phyloP scores from a whole-genome alignment of 2,113 vertebrate genomes.

The Ia io region DNA sequence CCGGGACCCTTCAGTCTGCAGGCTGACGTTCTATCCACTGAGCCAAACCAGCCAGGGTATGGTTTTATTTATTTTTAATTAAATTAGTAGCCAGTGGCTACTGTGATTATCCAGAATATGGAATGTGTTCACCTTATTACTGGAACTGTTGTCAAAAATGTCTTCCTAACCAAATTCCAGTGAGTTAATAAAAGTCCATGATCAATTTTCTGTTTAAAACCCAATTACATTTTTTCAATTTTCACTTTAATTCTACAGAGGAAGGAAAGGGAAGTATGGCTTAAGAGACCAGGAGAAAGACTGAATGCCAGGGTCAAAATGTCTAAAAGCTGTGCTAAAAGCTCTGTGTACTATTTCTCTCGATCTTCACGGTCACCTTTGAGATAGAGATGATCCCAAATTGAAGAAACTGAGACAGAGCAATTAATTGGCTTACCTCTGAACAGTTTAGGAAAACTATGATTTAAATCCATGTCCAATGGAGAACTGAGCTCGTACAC shows the following conservation, averaged over 20 bases:
- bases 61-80: neutral
- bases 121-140: neutral
- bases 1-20: no score
- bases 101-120: neutral
- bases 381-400: neutral
- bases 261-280: neutral
- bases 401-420: neutral
- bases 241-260: neutral
- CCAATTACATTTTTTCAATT: neutral
- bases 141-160: neutral
- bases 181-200: constrained; percentile 14
- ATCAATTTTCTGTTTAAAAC: neutral
- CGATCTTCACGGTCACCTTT: neutral
- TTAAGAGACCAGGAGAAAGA: neutral
- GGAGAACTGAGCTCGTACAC: neutral
- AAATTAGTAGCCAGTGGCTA: neutral
- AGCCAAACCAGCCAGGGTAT: no score
- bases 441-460: neutral
- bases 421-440: neutral
- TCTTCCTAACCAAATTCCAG: constrained; percentile 10
- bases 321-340: neutral
- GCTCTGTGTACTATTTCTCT: neutral
- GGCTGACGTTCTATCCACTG: no score
- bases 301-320: neutral
- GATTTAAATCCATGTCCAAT: neutral